Conservation (phyloP, 2,888 invertebrate genomes). For the Microdon myrmicae region DNA sequence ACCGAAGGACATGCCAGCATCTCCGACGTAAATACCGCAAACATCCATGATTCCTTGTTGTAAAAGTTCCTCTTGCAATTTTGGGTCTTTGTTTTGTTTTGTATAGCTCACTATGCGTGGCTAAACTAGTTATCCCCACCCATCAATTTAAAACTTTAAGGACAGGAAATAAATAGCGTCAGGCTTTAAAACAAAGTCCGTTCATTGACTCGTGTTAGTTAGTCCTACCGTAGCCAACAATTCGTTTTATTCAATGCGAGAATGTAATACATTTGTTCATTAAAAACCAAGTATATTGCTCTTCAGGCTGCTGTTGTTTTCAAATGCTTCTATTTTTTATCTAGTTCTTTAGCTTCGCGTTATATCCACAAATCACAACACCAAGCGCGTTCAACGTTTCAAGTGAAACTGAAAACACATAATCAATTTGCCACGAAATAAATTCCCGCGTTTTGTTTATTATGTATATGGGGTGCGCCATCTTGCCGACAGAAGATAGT, state of each 20-base stretch:
- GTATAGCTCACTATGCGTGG: constrained; percentile 12
- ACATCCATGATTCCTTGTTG: constrained; percentile 68
- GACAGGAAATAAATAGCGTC: no score
- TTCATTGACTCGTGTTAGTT: constrained; percentile 53
- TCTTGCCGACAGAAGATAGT: constrained; percentile 5
- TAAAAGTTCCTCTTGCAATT: constrained; percentile 6
- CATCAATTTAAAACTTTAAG: no score
- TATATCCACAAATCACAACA: neutral
- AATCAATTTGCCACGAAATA: constrained; percentile 45
- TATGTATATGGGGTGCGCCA: constrained; percentile 19
- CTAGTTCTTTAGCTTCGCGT: no score
- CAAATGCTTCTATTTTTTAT: no score
- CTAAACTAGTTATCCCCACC: no score
- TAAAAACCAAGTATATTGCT: no score
- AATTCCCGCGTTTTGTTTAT: constrained; percentile 54
- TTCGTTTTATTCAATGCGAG: no score
- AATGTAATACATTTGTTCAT: no score
- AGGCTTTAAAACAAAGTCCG: constrained; percentile 13
- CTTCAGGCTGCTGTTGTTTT: no score
- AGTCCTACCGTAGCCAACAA: no score
- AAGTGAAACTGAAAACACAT: constrained; percentile 54
- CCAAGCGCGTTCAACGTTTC: constrained; percentile 47
- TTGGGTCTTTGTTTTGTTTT: constrained; percentile 1
- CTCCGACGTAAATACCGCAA: constrained; percentile 69
- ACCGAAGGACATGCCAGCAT: constrained; percentile 68